phyloP scores from a whole-genome alignment of 2,113 vertebrate genomes.

The Ceyx melanurus region DNA sequence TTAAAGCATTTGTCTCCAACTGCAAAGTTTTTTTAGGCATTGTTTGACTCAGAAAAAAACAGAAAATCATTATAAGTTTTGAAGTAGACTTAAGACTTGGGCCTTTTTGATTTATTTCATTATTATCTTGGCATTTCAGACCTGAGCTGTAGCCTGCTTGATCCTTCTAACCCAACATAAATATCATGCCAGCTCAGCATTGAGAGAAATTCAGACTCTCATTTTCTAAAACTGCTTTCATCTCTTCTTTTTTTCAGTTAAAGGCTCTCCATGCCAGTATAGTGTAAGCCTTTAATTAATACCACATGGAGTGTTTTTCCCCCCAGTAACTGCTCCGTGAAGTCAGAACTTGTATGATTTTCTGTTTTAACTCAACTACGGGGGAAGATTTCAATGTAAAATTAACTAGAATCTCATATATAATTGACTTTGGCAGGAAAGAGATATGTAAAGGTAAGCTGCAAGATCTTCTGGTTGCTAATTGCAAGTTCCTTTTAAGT shows the following conservation, averaged over 20 bases:
- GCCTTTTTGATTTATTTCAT: slow-evolving; percentile 40
- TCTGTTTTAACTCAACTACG: slow-evolving; percentile 30
- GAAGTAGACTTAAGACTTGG: neutral
- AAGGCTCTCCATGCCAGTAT: neutral
- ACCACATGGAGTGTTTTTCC: slow-evolving; percentile 30
- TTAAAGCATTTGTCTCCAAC: neutral
- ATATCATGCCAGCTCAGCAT: neutral
- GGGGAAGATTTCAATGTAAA: slow-evolving; percentile 2
- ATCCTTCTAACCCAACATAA: slow-evolving; percentile 39
- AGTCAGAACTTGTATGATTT: slow-evolving; percentile 19
- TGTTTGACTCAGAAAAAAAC: slow-evolving; percentile 7
- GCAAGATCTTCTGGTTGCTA: neutral
- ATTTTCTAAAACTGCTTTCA: slow-evolving; percentile 21
- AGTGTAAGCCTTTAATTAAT: slow-evolving; percentile 58
- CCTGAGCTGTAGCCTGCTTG: slow-evolving; percentile 15
- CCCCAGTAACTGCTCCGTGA: neutral
- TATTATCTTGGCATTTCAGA: slow-evolving; percentile 51
- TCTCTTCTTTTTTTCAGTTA: slow-evolving; percentile 13
- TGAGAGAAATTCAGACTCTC: neutral
- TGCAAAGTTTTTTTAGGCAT: slow-evolving; percentile 1
- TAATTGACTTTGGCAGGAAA: slow-evolving; percentile 30
- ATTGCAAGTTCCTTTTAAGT: neutral
- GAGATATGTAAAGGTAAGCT: neutral
- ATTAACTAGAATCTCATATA: slow-evolving; percentile 20
- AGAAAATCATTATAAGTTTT: slow-evolving; percentile 14